Percentiles rank a stretch among this genome's conserved stretches.
These are phyloP conservation scores for Oncorhynchus clarkii DNA, from an alignment of 2,113 vertebrate species.

Conservation along the genomic window DNA sequence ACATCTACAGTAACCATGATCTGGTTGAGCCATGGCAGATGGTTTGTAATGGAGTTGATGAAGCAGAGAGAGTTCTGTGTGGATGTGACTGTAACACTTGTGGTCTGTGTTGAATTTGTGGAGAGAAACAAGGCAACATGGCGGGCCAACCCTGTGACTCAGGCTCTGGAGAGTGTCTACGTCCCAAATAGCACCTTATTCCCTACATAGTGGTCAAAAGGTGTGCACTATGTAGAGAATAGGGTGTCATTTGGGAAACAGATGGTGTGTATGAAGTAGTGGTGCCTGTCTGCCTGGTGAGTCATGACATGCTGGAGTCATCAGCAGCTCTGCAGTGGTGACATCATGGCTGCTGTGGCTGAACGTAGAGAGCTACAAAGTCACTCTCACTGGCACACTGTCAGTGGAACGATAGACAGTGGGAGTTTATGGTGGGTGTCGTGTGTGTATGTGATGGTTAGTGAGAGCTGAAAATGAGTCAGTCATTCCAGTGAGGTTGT, in stretches of 20 bases:
- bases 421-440: background rate
- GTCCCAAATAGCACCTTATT: too few species aligned
- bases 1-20: background rate
- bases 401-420: background rate
- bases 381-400: background rate
- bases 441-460: slow-evolving; percentile 26
- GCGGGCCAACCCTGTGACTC: too few species aligned
- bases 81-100: background rate
- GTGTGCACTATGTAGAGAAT: too few species aligned
- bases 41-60: background rate
- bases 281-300: background rate
- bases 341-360: background rate
- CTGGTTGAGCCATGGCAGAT: background rate
- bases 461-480: slow-evolving; percentile 51
- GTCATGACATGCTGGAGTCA: background rate
- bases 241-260: too few species aligned
- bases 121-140: background rate
- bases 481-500: slow-evolving; percentile 29
- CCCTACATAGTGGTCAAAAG: too few species aligned
- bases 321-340: slow-evolving; percentile 9
- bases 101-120: background rate
- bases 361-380: slow-evolving; percentile 2
- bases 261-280: too few species aligned
- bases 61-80: background rate
- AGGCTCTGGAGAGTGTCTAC: too few species aligned